A percentile compares a stretch with the other conserved stretches of the same genome.
Evolutionary conservation across 2,888 invertebrate genomes (phyloP).

Genomic region (Cephus pulcher): DNA sequence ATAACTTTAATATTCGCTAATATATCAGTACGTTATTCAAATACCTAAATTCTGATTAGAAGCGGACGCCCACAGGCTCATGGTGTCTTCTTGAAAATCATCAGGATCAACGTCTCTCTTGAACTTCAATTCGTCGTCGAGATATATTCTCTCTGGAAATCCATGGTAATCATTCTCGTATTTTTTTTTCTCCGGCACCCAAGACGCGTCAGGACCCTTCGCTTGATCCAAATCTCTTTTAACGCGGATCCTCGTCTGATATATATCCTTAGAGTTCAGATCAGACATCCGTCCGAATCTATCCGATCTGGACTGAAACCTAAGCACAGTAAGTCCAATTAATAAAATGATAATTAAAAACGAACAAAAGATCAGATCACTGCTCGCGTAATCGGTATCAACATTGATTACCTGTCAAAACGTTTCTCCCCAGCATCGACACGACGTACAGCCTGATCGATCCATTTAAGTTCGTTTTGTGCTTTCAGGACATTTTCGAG

Average conservation of each 20-base stretch:
- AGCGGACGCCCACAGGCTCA: background rate
- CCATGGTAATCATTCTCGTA: slow-evolving; percentile 1
- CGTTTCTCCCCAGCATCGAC: background rate
- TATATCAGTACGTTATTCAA: background rate
- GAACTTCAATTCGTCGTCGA: slow-evolving; percentile 28
- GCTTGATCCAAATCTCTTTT: slow-evolving; percentile 27
- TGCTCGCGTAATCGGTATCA: background rate
- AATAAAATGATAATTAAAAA: background rate
- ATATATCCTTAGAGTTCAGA: background rate
- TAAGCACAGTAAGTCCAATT: background rate
- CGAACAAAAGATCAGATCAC: background rate
- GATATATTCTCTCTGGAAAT: slow-evolving; percentile 21
- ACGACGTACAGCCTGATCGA: slow-evolving; percentile 42
- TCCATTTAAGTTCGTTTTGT: slow-evolving; percentile 52
- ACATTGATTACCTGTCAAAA: background rate
- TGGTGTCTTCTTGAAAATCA: background rate
- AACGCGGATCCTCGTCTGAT: slow-evolving; percentile 24
- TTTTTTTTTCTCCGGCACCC: slow-evolving; percentile 20
- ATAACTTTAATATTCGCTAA: background rate
- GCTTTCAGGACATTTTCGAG: slow-evolving; percentile 47
- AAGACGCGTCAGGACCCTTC: slow-evolving; percentile 15
- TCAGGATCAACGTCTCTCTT: slow-evolving; percentile 25
- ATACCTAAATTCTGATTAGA: background rate
- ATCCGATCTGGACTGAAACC: background rate
- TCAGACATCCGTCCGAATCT: background rate